Conservation (phyloP, 92 coral and sea anemone genomes). For the Pocillopora meandrina region DNA sequence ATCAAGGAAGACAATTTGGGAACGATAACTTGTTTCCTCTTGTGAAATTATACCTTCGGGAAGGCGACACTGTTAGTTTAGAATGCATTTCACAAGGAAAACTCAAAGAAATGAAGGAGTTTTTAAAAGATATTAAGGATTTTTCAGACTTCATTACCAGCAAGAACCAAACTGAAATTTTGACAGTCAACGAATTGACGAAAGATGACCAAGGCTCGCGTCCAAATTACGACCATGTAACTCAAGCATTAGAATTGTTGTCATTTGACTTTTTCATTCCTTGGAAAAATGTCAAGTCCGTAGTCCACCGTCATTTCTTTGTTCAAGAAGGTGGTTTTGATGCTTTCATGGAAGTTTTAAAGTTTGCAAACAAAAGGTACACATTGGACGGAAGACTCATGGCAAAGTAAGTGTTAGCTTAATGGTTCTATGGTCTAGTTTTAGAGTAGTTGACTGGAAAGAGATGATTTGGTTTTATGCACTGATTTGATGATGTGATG, state of each 20-base stretch:
- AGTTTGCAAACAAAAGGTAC: slow-evolving; percentile 33
- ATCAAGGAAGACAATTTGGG: slow-evolving; percentile 39
- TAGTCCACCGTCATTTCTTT: slow-evolving; percentile 83
- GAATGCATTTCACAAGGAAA: slow-evolving; percentile 47
- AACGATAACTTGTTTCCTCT: slow-evolving; percentile 52
- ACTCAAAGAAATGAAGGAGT: slow-evolving; percentile 44
- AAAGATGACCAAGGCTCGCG: slow-evolving; percentile 6
- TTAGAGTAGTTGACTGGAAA: too few species aligned
- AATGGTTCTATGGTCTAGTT: background rate
- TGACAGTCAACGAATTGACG: slow-evolving; percentile 14
- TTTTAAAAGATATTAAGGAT: slow-evolving; percentile 36
- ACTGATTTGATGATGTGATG: too few species aligned
- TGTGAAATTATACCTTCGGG: slow-evolving; percentile 65
- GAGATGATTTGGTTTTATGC: too few species aligned
- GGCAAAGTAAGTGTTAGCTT: slow-evolving; percentile 9
- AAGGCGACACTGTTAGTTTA: slow-evolving; percentile 60
- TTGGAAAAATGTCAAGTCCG: slow-evolving; percentile 72
- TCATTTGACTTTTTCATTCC: slow-evolving; percentile 80
- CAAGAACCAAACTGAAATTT: slow-evolving; percentile 3
- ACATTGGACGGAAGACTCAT: background rate
- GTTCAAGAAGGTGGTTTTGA: slow-evolving; percentile 88
- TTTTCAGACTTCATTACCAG: slow-evolving; percentile 30
- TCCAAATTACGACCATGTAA: slow-evolving; percentile 50
- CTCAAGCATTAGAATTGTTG: slow-evolving; percentile 59
- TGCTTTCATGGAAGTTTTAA: slow-evolving; percentile 69